Evolutionary conservation across 2,888 invertebrate species (phyloP), one percentile per base, ranked within the genome.

Genomic region (Drosophila quinaria): DNA sequence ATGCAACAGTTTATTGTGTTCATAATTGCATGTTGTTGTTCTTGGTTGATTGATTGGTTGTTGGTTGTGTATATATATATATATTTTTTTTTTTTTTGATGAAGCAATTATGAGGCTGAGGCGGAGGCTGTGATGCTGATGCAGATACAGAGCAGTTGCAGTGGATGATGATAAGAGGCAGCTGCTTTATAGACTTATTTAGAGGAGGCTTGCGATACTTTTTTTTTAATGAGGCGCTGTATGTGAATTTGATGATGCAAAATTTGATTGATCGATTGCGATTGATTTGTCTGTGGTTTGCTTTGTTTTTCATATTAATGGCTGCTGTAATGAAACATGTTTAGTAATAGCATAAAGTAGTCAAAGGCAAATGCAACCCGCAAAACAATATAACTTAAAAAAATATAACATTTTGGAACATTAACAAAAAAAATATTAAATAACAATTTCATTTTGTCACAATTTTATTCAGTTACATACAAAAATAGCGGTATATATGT

Each of bases 401-500:
- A 44, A 59, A 19, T 29, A 29, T 25, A 31, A 41, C 22, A 39
- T 37, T 37, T 37, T n/a, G 35, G n/a, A 41, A 33, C 22, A 41
- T 35, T 35, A 25, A 71, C 42, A 50, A 58, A 68, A 22, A 37
- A 35, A 42, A 49, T 54, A 74, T 37, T 62, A 62, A 63, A 76
- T 79, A 69, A 89, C 89, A 74, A 56, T 59, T 81, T 70, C 33
- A 72, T 81, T 81, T 74, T 81, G 58, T 74, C 84, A 69, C 77
- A 84, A 67, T 73, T 88, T 88, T 88, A 90, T 90, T 88, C 72
- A 89, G 80, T 90, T 88, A 81, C 88, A 77, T 83, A 84, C 77
- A 90, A 90, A 89, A 80, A 80, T 82, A 81, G 78, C 81, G 60
- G 54, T 73, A 75, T 85, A 37, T 37, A 35, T 35, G 47, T 70